These are phyloP conservation scores for Eulithis prunata DNA, from an alignment of 2,888 invertebrate genomes.

Conservation along the genomic window DNA sequence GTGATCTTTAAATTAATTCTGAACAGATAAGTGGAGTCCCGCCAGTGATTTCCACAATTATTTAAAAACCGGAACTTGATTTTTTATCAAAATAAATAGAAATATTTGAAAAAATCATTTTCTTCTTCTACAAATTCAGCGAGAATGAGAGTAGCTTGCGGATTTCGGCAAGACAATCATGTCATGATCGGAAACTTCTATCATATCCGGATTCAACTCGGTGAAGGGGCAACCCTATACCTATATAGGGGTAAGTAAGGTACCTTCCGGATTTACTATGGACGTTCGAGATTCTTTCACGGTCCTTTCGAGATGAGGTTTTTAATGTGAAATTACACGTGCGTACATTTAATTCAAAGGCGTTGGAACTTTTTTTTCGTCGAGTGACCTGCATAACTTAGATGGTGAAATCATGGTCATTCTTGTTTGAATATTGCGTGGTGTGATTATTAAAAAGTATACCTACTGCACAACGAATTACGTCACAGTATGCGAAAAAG, in stretches of 20 bases:
- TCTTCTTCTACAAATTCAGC: neutral
- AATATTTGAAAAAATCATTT: no score
- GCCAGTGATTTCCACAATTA: no score
- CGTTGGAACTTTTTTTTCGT: constrained; percentile 9
- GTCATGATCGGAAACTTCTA: constrained; percentile 2
- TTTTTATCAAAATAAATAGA: no score
- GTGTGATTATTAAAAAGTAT: no score
- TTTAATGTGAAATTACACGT: constrained; percentile 36
- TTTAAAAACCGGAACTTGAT: no score
- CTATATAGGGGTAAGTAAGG: no score
- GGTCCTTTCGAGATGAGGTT: constrained; percentile 32
- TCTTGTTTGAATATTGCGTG: no score
- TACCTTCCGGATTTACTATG: constrained; percentile 35
- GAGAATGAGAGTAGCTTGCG: neutral
- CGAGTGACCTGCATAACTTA: neutral
- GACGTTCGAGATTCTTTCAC: constrained; percentile 40
- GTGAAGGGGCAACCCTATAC: constrained; percentile 17
- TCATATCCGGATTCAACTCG: constrained; percentile 23
- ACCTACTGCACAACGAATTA: no score
- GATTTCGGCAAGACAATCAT: neutral
- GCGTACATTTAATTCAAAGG: constrained; percentile 29
- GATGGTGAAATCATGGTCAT: no score
- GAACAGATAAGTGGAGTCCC: no score
- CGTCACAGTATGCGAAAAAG: no score
- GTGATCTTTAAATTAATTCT: no score